phyloP scores from a whole-genome alignment of 2,888 invertebrate genomes.

The Chrysolina americana region DNA sequence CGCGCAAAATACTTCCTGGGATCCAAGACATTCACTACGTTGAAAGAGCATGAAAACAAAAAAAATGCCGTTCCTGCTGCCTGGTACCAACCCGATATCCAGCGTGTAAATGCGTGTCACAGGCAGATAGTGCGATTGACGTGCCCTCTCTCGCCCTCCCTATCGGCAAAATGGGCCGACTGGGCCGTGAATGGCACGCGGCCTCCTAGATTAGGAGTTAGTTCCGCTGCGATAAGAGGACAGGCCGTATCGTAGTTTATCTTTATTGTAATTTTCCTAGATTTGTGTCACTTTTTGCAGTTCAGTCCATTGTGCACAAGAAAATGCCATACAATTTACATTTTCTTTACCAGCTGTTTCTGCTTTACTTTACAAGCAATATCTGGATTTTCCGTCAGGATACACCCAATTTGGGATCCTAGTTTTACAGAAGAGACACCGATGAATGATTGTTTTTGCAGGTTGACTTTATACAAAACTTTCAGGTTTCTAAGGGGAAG shows the following conservation, averaged over 20 bases:
- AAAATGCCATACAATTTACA: neutral
- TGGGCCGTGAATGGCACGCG: constrained; percentile 42
- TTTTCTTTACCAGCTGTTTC: neutral
- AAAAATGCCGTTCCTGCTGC: constrained; percentile 33
- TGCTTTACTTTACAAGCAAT: neutral
- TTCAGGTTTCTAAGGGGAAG: no score
- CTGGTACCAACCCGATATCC: constrained; percentile 56
- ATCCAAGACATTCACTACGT: neutral
- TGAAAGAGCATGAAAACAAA: constrained; percentile 14
- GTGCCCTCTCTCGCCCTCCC: constrained; percentile 49
- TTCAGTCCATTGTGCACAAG: neutral
- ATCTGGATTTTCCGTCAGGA: no score
- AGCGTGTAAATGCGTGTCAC: constrained; percentile 61
- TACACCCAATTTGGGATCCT: no score
- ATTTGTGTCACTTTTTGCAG: neutral
- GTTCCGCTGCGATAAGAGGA: constrained; percentile 35
- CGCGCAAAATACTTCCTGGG: neutral
- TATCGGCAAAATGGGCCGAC: constrained; percentile 14
- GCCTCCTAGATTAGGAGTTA: constrained; percentile 49
- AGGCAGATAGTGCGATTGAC: constrained; percentile 63
- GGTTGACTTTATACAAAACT: no score
- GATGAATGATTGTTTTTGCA: no score
- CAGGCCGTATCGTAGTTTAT: neutral
- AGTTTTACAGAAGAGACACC: no score
- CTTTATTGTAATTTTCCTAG: neutral